phyloP scores from a whole-genome alignment of 2,888 invertebrate genomes.

The Crocallis elinguaria region DNA sequence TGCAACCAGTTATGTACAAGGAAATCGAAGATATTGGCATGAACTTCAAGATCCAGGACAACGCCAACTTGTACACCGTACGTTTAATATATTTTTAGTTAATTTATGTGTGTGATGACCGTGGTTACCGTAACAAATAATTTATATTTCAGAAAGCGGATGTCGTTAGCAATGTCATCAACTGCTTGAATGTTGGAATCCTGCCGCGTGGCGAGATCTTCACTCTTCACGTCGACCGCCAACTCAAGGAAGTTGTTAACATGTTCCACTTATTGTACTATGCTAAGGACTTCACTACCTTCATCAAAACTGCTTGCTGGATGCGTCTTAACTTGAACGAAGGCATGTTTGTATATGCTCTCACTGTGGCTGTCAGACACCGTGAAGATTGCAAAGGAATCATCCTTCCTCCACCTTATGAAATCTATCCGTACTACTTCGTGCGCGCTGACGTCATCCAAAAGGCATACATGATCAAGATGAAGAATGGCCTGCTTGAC shows the following conservation, averaged over 20 bases:
- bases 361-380: constrained; percentile 81
- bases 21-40: constrained; percentile 73
- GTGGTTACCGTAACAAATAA: no score
- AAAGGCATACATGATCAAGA: constrained; percentile 80
- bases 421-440: constrained; percentile 87
- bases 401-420: constrained; percentile 83
- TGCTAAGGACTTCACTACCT: constrained; percentile 80
- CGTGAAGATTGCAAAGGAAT: constrained; percentile 79
- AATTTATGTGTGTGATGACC: no score
- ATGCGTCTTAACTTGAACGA: constrained; percentile 82
- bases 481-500: constrained; percentile 76
- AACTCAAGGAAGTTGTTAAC: constrained; percentile 77
- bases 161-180: constrained; percentile 83
- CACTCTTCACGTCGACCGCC: constrained; percentile 76
- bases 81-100: no score
- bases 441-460: constrained; percentile 87
- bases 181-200: constrained; percentile 78
- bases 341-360: constrained; percentile 84
- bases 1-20: constrained; percentile 75
- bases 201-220: constrained; percentile 84
- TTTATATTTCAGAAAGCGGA: constrained; percentile 78
- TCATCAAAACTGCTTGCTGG: constrained; percentile 80
- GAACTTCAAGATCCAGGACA: constrained; percentile 71
- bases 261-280: constrained; percentile 83
- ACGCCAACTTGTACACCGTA: constrained; percentile 65